Conservation (phyloP, 2,888 invertebrate genomes). For the Tineola bisselliella region DNA sequence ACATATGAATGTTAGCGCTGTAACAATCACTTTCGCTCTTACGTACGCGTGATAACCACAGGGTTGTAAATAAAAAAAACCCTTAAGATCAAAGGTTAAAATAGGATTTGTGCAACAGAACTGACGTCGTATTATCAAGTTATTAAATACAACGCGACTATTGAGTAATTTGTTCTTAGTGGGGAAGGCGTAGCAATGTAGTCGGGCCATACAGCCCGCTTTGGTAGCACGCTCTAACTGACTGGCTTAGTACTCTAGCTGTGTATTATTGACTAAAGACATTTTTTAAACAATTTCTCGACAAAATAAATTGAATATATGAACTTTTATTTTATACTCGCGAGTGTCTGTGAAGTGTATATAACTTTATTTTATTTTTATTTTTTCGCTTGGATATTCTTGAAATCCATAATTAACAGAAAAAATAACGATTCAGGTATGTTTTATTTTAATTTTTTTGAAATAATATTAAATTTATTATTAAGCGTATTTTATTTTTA, state of each 20-base stretch:
- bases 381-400: background rate
- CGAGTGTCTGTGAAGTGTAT: background rate
- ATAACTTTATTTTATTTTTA: too few species aligned
- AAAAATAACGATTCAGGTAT: background rate
- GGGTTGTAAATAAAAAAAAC: background rate
- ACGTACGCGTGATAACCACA: background rate
- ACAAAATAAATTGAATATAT: background rate
- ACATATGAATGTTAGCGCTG: too few species aligned
- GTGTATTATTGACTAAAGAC: background rate
- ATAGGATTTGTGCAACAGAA: background rate
- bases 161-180: constrained; percentile 1
- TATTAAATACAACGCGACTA: background rate
- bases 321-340: background rate
- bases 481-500: too few species aligned
- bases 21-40: too few species aligned
- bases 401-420: background rate
- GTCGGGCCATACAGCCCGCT: constrained; percentile 30
- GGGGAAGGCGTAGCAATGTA: constrained; percentile 19
- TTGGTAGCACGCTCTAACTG: constrained; percentile 21
- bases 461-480: background rate
- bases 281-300: background rate
- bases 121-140: background rate
- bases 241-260: background rate
- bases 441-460: background rate
- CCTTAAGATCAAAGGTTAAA: constrained; percentile 9